These are phyloP conservation scores for Linnaemya tessellans DNA, from an alignment of 2,888 invertebrate species.

Conservation along the genomic window DNA sequence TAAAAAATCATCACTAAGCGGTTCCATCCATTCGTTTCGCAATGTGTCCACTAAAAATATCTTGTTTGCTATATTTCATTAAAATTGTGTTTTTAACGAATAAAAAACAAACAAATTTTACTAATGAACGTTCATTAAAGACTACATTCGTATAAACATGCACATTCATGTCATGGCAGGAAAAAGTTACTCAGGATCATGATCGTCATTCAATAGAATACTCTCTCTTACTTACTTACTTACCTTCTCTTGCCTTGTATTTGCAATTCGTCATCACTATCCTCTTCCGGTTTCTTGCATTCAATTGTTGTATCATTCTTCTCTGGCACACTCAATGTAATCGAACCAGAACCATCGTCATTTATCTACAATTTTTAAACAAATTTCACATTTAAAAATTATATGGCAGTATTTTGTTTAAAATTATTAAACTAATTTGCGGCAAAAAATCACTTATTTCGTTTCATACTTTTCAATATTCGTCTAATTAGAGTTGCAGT, in stretches of 20 bases:
- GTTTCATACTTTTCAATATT: conserved; percentile 40
- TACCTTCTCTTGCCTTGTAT: conserved; percentile 73
- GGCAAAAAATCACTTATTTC: background rate
- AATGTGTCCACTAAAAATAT: background rate
- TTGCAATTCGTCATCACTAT: conserved; percentile 77
- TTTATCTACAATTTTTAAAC: conserved; percentile 73
- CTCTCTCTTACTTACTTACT: conserved; percentile 38
- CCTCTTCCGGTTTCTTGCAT: conserved; percentile 72
- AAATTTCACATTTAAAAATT: conserved; percentile 3
- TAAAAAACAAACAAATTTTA: no score
- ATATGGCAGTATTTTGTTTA: no score
- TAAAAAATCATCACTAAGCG: no score
- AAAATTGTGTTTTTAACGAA: no score
- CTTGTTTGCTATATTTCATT: no score
- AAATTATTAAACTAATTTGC: no score
- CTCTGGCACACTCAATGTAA: conserved; percentile 76
- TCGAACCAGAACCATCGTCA: conserved; percentile 77
- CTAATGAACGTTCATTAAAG: no score
- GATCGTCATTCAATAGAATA: no score
- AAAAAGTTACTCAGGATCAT: no score
- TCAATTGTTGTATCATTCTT: conserved; percentile 74
- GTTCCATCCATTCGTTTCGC: background rate
- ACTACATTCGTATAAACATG: background rate
- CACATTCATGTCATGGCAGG: no score
- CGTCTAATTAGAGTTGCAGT: conserved; percentile 42